Base-by-base conservation (phyloP, 2,113 vertebrate genomes). In the Pterocles gutturalis region DNA sequence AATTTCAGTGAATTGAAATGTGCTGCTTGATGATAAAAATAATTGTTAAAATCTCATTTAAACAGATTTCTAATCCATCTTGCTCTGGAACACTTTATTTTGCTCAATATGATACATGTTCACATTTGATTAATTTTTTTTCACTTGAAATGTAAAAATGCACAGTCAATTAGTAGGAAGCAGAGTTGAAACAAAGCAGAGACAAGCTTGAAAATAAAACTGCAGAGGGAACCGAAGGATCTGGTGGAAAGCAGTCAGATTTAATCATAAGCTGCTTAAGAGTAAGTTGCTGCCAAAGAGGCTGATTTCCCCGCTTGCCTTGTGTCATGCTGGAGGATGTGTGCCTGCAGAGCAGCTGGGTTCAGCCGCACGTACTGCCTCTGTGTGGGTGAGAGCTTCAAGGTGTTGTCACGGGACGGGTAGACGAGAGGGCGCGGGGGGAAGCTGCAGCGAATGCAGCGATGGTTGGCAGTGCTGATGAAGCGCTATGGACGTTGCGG, bases 291-390 rank as follows among this genome's bases (percentile, higher is more conserved):
- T 90, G 64, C 45, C 2, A 8, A 36, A 51, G 64, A 25, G 82
- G 31, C 38, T 5, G 0, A 10, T 82, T 60, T 69, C 28, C 54
- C 55, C 0, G 0, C 21, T 64, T 17, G 36, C 41, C 21, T n/a
- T 22, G 11, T 61, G 49, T 38, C 2, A 0, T 10, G 1, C 13
- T 2, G 4, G 31, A 0, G 13, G 29, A 5, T 8, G 26, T 4
- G 13, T 60, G 49, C 33, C 7, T 14, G 24, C 12, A 7, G 78
- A 38, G 83, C 73, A 14, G 0, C 3, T 17, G 60, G 10, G 58
- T 53, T 55, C 72, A 72, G 57, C 49, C 21, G 1, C 34, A 2
- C 2, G 0, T 0, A 2, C 15, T 9, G 73, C 22, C 8, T n/a
- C 8, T 14, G 29, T 5, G 13, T 2, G 29, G 20, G 20, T 10